Evolutionary conservation across 2,888 invertebrate genomes (phyloP), one percentile per base, ranked within the genome.

Genomic region (Hedychridium roseum): DNA sequence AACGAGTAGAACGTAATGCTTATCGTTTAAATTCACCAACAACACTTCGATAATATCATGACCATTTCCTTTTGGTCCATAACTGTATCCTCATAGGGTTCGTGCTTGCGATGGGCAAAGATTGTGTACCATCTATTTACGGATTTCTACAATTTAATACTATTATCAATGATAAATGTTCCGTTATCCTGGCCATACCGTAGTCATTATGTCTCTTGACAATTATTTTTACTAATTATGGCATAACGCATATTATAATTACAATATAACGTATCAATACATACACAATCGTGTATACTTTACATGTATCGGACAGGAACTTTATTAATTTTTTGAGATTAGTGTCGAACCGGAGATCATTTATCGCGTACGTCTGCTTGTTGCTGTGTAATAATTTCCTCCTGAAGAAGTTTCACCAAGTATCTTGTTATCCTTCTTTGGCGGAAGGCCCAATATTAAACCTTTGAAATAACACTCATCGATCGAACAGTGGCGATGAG

Each of bases 261-360:
- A n/a, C n/a, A n/a, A n/a, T n/a, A n/a, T n/a, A n/a, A n/a, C n/a
- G 26, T 16, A n/a, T 16, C 16, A 15, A 27, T 27, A 26, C 7
- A 15, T 28, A 30, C 40, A 16, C 17, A n/a, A n/a, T 15, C 15
- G 12, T 21, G 28, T 15, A 28, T n/a, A n/a, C n/a, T n/a, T n/a
- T n/a, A n/a, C n/a, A n/a, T n/a, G n/a, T n/a, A n/a, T n/a, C n/a
- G n/a, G n/a, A n/a, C n/a, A n/a, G n/a, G n/a, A n/a, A n/a, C n/a
- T n/a, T 28, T 60, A 60, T 68, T 65, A 60, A 57, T 60, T 60
- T 64, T 56, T 64, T 54, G n/a, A 61, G 60, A 67, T 67, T 61
- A 59, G 54, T 51, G 42, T 21, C 42, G 52, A 58, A 60, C 52
- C 46, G 32, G 53, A 34, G 41, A 48, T 43, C 50, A 56, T 59